Percentiles rank a stretch among this genome's conserved stretches.
Conservation (phyloP, 2,888 invertebrate genomes). For the Oconnorella tubifera region DNA sequence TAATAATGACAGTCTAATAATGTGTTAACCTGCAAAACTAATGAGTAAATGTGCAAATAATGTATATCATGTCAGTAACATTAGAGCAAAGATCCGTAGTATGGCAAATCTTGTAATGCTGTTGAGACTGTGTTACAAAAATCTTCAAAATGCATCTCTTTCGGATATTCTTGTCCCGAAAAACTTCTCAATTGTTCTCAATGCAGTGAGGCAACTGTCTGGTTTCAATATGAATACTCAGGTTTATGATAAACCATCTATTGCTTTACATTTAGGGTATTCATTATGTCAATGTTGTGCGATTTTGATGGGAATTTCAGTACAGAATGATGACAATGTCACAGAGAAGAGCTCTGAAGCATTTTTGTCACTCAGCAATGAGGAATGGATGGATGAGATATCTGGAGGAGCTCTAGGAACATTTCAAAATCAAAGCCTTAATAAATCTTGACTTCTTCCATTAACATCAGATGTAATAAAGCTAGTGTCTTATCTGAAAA, state of each 20-base stretch:
- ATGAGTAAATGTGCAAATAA: too few species aligned
- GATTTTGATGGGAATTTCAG: neutral
- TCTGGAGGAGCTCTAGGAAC: neutral
- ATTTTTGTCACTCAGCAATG: neutral
- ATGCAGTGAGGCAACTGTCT: neutral
- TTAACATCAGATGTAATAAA: neutral
- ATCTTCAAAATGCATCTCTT: neutral
- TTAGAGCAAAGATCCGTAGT: too few species aligned
- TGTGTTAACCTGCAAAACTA: too few species aligned
- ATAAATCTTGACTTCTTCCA: neutral
- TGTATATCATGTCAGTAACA: too few species aligned
- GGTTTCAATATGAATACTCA: neutral
- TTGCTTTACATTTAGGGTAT: neutral
- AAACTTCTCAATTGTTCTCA: neutral
- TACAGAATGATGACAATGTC: neutral
- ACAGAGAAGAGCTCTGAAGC: neutral
- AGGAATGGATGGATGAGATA: neutral
- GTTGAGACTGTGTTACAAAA: too few species aligned
- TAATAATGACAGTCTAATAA: too few species aligned
- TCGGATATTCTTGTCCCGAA: neutral
- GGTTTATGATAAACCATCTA: neutral
- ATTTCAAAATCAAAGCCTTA: neutral
- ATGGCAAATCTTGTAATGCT: too few species aligned
- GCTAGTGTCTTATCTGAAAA: conserved; percentile 1
- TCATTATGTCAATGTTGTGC: neutral